phyloP scores from a whole-genome alignment of 2,797 vertebrate genomes.

The Synanceia verrucosa region DNA sequence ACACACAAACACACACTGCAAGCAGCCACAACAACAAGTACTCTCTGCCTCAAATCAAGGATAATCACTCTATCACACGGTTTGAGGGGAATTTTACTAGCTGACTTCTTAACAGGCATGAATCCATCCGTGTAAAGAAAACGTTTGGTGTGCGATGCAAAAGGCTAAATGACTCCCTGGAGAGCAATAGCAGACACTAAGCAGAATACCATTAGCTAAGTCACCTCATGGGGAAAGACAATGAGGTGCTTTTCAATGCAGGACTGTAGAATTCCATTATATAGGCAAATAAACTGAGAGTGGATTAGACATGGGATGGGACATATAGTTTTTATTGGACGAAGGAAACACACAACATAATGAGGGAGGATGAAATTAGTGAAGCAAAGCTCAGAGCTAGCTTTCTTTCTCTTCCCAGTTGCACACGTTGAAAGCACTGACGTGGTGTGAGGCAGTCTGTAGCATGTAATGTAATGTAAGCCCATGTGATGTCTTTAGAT shows the following conservation, averaged over 20 bases:
- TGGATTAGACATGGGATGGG: background rate
- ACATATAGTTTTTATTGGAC: background rate
- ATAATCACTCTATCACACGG: background rate
- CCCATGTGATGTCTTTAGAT: constrained; percentile 25
- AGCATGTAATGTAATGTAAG: constrained; percentile 35
- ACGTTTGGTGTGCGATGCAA: constrained; percentile 12
- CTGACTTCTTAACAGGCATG: background rate
- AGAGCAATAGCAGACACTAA: constrained; percentile 13
- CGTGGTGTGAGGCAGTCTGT: constrained; percentile 32
- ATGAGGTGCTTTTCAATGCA: constrained; percentile 9
- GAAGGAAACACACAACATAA: constrained; percentile 8
- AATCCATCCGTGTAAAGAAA: constrained; percentile 12
- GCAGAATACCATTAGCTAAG: constrained; percentile 41
- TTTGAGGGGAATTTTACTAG: background rate
- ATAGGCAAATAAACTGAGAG: constrained; percentile 19
- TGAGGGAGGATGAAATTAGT: background rate
- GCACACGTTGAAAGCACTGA: constrained; percentile 13
- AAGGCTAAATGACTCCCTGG: constrained; percentile 18
- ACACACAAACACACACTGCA: background rate
- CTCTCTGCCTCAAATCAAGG: constrained; percentile 1
- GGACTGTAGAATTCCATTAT: constrained; percentile 25
- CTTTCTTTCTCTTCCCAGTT: background rate
- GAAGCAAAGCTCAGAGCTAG: background rate
- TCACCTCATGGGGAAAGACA: constrained; percentile 39
- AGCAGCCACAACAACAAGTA: background rate